Evolutionary conservation across 1,140 invertebrate species (phyloP), one percentile per base, ranked within the genome.

Genomic region (Brachionus calyciflorus): DNA sequence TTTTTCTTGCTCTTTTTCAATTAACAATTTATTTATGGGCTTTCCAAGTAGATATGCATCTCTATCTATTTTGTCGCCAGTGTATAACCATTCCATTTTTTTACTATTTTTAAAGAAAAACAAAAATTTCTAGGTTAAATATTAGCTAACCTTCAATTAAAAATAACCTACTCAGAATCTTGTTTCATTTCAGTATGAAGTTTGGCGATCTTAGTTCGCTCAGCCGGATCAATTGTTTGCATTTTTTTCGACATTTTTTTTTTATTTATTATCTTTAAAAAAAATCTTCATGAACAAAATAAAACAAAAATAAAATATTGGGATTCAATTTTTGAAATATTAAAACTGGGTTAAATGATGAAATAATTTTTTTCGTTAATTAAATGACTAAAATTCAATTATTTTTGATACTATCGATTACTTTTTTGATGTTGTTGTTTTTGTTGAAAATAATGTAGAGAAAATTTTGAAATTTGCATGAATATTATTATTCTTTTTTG

Each of bases 61-160:
- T 7, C 49, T 19, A 17, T 76, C 73, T 9, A 60, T 37, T 46
- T 76, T 76, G 17, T 76, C 37, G 9, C 73, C 73, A 5, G 30
- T 30, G 73, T 76, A 76, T 9, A 76, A 14, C 73, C 73, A 76
- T 57, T 76, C 49, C n/a, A 76, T 21, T 41, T 46, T 41, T 40
- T 76, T 33, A n/a, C 73, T 76, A 17, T 70, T 48, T 49, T 48
- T 17, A 19, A 37, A 70, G 21, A 49, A n/a, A n/a, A n/a, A n/a
- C n/a, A n/a, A n/a, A n/a, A n/a, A n/a, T n/a, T n/a, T n/a, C n/a
- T n/a, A n/a, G n/a, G n/a, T 19, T 19, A 51, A 51, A 51, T 5
- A 51, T 26, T 3, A 51, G 12, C 3, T 7, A 51, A 51, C 3
- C 3, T 4, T 6, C 12, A 40, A 51, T 49, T 55, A 28, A 21